These are phyloP conservation scores for Pygoscelis antarcticus DNA, from an alignment of 2,113 vertebrate genomes.

Conservation along the genomic window DNA sequence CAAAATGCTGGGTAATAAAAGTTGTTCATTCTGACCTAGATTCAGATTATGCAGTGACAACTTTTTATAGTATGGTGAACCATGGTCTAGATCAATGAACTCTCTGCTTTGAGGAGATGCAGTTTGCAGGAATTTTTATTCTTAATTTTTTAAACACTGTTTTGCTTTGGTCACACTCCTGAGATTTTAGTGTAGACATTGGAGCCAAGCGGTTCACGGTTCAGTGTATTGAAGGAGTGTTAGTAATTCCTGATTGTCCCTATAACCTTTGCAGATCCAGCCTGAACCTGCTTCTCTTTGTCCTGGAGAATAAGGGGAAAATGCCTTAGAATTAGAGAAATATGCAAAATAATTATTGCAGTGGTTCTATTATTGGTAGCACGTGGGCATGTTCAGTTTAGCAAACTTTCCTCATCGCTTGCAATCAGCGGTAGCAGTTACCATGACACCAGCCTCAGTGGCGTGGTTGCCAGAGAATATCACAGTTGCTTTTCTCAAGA, in stretches of 20 bases:
- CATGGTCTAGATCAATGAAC: neutral
- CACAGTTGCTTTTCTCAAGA: neutral
- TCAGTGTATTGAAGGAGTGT: neutral
- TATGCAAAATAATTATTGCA: neutral
- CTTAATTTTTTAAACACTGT: neutral
- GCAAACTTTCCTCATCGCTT: neutral
- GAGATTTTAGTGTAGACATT: neutral
- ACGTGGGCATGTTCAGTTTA: neutral
- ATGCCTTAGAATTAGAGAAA: neutral
- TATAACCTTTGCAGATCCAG: neutral
- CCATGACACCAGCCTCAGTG: neutral
- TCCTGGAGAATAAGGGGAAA: neutral
- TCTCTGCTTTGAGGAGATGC: neutral
- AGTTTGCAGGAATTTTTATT: neutral
- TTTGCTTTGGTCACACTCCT: neutral
- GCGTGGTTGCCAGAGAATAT: neutral
- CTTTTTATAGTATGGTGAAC: neutral
- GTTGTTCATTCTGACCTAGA: neutral
- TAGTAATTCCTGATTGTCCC: neutral
- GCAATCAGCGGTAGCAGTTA: rapidly evolving
- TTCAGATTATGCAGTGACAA: neutral
- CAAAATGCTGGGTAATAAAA: neutral
- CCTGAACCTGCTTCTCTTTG: neutral
- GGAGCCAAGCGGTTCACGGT: rapidly evolving
- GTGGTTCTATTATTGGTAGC: neutral